Conservation (phyloP, 2,113 vertebrate genomes). For the Cygnus buccinator region DNA sequence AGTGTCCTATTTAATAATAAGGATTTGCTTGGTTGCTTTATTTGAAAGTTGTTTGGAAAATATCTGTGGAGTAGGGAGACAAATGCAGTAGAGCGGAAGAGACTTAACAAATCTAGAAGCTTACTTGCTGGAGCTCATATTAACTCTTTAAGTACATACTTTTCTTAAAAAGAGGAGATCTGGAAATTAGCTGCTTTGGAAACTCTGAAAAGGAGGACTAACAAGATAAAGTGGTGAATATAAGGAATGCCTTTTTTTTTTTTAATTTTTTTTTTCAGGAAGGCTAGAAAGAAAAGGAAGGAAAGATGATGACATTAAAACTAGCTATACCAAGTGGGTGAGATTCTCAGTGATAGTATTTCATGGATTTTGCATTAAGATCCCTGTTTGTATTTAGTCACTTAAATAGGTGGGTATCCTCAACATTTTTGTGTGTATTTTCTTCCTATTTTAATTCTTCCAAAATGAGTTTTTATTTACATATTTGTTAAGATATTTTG, state of each 20-base stretch:
- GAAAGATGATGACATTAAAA: neutral
- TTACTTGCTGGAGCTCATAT: neutral
- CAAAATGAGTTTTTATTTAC: neutral
- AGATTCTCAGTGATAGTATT: neutral
- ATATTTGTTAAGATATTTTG: neutral
- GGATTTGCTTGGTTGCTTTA: neutral
- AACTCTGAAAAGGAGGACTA: neutral
- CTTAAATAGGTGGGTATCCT: neutral
- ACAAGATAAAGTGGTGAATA: neutral
- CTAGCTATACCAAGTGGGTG: neutral
- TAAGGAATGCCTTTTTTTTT: neutral
- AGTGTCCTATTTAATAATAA: neutral
- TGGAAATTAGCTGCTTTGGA: neutral
- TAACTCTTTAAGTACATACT: neutral
- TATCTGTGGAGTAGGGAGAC: neutral
- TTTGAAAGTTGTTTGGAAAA: neutral
- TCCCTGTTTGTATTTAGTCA: neutral
- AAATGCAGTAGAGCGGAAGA: neutral
- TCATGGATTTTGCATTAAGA: neutral
- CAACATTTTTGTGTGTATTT: neutral
- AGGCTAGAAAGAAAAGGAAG: neutral
- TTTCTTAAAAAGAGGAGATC: neutral
- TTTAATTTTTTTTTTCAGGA: neutral
- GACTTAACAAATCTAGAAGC: neutral
- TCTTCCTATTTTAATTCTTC: neutral